phyloP scores from a whole-genome alignment of 2,797 vertebrate genomes.

The Falco rusticolus region DNA sequence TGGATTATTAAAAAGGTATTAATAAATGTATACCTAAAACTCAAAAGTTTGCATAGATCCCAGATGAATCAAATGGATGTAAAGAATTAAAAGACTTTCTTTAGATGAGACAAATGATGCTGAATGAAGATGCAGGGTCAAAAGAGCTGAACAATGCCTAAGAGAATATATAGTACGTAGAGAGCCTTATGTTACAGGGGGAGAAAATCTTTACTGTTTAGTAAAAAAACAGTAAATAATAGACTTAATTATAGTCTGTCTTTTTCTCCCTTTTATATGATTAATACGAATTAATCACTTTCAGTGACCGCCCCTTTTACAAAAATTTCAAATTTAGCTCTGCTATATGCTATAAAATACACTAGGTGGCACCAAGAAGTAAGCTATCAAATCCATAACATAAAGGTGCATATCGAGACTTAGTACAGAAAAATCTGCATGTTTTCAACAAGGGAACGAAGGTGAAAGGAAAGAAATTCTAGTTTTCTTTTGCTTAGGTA shows the following conservation, averaged over 20 bases:
- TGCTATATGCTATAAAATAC: neutral
- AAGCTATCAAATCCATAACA: constrained; percentile 19
- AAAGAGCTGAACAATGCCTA: neutral
- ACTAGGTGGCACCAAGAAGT: constrained; percentile 80
- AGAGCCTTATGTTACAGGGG: neutral
- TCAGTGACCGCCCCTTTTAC: neutral
- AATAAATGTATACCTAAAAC: neutral
- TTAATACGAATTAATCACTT: neutral
- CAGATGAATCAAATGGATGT: neutral
- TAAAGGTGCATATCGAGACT: neutral
- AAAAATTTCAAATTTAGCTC: neutral
- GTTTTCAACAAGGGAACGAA: neutral
- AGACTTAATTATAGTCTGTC: neutral
- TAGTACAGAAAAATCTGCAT: neutral
- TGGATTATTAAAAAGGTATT: neutral
- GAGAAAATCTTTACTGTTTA: neutral
- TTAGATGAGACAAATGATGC: neutral
- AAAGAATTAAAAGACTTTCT: neutral
- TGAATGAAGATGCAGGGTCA: neutral
- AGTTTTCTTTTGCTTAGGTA: constrained; percentile 4
- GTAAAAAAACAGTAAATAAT: no score
- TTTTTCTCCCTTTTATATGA: neutral
- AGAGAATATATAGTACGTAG: neutral
- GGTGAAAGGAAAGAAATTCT: constrained; percentile 29
- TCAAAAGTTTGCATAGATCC: neutral